Evolutionary conservation across 2,113 vertebrate genomes (phyloP).

Genomic region (Ictidomys tridecemlineatus): DNA sequence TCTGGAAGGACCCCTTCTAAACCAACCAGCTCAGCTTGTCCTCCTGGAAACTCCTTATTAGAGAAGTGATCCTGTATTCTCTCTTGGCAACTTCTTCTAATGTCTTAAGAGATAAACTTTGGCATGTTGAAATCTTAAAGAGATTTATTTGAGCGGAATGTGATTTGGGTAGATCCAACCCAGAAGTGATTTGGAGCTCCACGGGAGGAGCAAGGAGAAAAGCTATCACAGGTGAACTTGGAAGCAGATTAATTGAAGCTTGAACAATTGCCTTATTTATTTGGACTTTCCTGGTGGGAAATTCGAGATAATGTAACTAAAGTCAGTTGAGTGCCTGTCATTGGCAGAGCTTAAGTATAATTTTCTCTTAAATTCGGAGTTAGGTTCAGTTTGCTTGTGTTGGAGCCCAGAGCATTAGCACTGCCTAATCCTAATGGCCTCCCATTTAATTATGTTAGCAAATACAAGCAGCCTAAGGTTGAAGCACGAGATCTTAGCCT

Average conservation of each 20-base stretch:
- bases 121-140: background rate
- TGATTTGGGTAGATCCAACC: background rate
- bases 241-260: background rate
- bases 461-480: background rate
- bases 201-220: rapidly evolving
- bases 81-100: background rate
- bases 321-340: background rate
- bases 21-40: background rate
- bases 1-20: background rate
- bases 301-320: background rate
- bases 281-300: background rate
- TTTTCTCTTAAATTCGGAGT: background rate
- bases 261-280: background rate
- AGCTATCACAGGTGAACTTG: background rate
- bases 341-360: background rate
- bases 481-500: background rate
- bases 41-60: background rate
- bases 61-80: background rate
- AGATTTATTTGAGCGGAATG: background rate
- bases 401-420: background rate
- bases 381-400: background rate
- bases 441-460: background rate
- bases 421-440: background rate
- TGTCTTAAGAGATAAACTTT: background rate
- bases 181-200: background rate